Evolutionary conservation across 2,113 vertebrate genomes (phyloP).

Genomic region (Embiotoca jacksoni): DNA sequence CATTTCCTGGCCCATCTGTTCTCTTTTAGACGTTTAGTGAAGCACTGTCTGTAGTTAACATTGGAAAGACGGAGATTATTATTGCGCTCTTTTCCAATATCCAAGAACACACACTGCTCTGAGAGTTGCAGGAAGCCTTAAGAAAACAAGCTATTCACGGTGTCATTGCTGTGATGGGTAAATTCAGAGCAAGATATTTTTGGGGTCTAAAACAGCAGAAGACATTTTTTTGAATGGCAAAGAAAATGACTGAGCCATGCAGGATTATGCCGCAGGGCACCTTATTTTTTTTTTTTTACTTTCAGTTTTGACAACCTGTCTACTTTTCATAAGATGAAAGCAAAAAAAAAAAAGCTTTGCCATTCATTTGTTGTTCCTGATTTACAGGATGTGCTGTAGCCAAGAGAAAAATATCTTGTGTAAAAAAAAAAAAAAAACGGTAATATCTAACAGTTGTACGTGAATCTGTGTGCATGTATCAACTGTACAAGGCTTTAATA

Average conservation of each 20-base stretch:
- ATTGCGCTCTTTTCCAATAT: conserved; percentile 1
- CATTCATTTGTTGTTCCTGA: conserved; percentile 19
- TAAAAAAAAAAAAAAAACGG: background rate
- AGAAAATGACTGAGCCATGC: conserved; percentile 17
- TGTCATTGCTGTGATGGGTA: background rate
- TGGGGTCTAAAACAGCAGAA: conserved; percentile 2
- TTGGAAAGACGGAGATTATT: conserved; percentile 15
- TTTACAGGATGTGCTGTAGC: conserved; percentile 1
- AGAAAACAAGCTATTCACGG: background rate
- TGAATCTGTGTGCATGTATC: background rate
- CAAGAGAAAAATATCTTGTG: background rate
- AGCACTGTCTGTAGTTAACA: conserved; percentile 34
- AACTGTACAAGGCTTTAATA: background rate
- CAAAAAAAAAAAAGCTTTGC: background rate
- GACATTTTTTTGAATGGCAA: conserved; percentile 18
- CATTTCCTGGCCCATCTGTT: conserved; percentile 71
- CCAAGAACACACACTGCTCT: background rate
- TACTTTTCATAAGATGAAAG: conserved; percentile 32
- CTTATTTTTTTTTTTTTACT: conserved; percentile 9
- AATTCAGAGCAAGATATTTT: conserved; percentile 27
- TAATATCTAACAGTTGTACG: background rate
- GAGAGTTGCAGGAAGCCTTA: background rate
- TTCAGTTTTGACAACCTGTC: conserved; percentile 15
- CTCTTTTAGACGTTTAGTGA: conserved; percentile 57
- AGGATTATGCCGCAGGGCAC: conserved; percentile 22